These are phyloP conservation scores for Phenganax subtilis DNA, from an alignment of 92 coral and sea anemone species.

Conservation along the genomic window DNA sequence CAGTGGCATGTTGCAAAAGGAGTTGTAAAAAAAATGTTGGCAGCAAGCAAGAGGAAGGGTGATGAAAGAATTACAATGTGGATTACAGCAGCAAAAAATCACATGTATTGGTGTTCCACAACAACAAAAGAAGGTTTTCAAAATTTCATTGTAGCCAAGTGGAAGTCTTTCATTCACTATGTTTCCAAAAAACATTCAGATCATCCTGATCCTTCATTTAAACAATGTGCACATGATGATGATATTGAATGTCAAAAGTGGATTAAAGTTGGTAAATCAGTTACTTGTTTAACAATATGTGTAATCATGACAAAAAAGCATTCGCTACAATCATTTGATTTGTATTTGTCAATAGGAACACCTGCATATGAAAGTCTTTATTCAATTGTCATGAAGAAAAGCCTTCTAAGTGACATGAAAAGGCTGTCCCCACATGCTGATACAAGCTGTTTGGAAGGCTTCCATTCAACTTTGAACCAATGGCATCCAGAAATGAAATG, in stretches of 20 bases:
- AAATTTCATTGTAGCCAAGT: constrained; percentile 43
- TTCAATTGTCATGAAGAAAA: constrained; percentile 42
- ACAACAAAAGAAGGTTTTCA: constrained; percentile 43
- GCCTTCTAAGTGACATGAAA: constrained; percentile 45
- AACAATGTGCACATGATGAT: constrained; percentile 48
- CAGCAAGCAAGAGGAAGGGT: constrained; percentile 44
- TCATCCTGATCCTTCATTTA: constrained; percentile 41
- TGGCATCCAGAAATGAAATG: constrained; percentile 51
- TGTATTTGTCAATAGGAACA: constrained; percentile 16
- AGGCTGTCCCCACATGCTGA: constrained; percentile 43
- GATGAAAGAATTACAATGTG: constrained; percentile 36
- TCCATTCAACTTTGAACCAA: constrained; percentile 49
- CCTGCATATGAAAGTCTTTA: constrained; percentile 47
- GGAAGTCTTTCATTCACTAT: constrained; percentile 46
- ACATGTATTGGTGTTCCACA: constrained; percentile 49
- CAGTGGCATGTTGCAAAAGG: constrained; percentile 46
- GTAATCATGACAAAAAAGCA: not conserved
- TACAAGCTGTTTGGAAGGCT: constrained; percentile 49
- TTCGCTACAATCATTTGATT: too few relatives aligned
- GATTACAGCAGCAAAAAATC: constrained; percentile 42
- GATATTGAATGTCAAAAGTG: constrained; percentile 26
- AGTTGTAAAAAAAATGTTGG: constrained; percentile 42
- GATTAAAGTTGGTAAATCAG: constrained; percentile 42
- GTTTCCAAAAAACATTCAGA: constrained; percentile 44
- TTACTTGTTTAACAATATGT: constrained; percentile 5